Conservation (phyloP, 1,140 invertebrate genomes). For the Episyrphus balteatus region DNA sequence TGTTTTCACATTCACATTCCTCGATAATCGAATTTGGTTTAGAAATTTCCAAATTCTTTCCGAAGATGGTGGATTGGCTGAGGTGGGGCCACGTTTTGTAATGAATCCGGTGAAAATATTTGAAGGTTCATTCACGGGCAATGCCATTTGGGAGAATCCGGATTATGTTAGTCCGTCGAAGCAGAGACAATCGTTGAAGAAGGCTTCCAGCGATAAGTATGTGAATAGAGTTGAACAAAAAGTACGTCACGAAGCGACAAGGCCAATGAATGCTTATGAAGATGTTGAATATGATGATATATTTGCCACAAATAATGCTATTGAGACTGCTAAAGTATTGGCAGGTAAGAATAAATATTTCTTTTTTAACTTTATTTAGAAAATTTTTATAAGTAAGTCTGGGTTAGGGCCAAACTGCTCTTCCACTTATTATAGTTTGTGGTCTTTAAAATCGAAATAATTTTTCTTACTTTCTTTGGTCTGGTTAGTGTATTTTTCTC, state of each 20-base stretch:
- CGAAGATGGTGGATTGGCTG: constrained; percentile 87
- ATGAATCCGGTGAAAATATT: constrained; percentile 87
- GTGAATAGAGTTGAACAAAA: constrained; percentile 67
- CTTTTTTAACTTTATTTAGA: background rate
- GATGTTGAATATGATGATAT: constrained; percentile 42
- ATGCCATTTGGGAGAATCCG: constrained; percentile 88
- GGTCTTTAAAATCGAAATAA: too few species aligned
- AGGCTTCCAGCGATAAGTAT: constrained; percentile 64
- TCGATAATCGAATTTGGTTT: constrained; percentile 96
- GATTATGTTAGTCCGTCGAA: constrained; percentile 83
- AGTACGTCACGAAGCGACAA: constrained; percentile 53
- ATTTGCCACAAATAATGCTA: constrained; percentile 40
- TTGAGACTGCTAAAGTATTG: constrained; percentile 35
- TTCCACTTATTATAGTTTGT: too few species aligned
- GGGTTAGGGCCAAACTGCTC: too few species aligned
- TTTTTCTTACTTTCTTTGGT: too few species aligned
- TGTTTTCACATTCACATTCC: constrained; percentile 83
- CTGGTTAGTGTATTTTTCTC: too few species aligned
- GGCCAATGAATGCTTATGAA: constrained; percentile 57
- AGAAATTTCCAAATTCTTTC: constrained; percentile 96
- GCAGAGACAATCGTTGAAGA: constrained; percentile 56
- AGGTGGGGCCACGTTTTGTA: constrained; percentile 95
- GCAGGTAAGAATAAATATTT: constrained; percentile 14
- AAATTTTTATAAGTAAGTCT: too few species aligned
- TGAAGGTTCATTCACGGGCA: constrained; percentile 86